These are phyloP conservation scores for Zoanthus gigantus DNA, from an alignment of 92 coral and sea anemone species.

Conservation along the genomic window DNA sequence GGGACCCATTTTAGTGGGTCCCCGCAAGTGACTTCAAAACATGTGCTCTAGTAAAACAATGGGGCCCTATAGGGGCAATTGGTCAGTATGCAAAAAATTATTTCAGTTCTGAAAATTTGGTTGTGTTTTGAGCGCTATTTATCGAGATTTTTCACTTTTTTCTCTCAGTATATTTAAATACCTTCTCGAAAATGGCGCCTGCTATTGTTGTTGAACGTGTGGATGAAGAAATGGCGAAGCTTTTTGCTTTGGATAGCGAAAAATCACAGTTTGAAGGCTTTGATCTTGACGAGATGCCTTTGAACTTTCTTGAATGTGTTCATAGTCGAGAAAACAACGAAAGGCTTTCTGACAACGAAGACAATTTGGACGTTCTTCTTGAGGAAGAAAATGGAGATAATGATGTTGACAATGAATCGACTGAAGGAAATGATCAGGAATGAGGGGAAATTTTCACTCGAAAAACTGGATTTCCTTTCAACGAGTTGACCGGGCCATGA, in stretches of 20 bases:
- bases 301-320: conserved; percentile 51
- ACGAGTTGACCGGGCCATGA: conserved; percentile 47
- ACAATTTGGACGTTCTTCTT: conserved; percentile 22
- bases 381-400: conserved; percentile 21
- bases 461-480: conserved; percentile 27
- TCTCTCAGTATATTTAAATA: conserved; percentile 11
- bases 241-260: conserved; percentile 55
- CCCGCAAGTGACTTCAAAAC: conserved; percentile 29
- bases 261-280: conserved; percentile 52
- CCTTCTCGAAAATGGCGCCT: conserved; percentile 53
- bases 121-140: conserved; percentile 36
- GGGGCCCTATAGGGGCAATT: conserved; percentile 35
- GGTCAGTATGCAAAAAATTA: conserved; percentile 25
- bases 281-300: conserved; percentile 56
- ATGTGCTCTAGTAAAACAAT: conserved; percentile 33
- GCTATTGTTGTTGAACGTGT: conserved; percentile 43
- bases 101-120: conserved; percentile 34
- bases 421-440: conserved; percentile 38
- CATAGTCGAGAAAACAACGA: conserved; percentile 29
- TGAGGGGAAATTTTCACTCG: conserved; percentile 33
- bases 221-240: conserved; percentile 34
- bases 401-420: conserved; percentile 30
- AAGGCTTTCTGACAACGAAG: conserved; percentile 35
- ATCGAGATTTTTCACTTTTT: conserved; percentile 16
- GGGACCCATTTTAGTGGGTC: conserved; percentile 35